Evolutionary conservation across 2,797 vertebrate species (phyloP), one percentile per base, ranked within the genome.

Genomic region (Brachymystax lenok): DNA sequence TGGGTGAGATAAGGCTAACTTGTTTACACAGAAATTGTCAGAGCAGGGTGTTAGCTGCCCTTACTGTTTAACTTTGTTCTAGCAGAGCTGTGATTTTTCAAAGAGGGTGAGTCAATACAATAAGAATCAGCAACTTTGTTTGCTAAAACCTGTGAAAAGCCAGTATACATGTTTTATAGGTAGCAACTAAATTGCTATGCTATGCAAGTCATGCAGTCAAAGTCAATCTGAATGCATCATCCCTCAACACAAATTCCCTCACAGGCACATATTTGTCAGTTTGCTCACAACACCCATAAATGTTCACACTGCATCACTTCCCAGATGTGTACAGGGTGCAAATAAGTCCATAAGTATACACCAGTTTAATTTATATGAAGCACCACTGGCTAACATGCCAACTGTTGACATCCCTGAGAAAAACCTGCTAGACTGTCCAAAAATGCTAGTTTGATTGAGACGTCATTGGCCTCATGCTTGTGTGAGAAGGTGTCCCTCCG

Each of bases 11-110:
- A 21, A 70, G 69, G 12, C n/a, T 10, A 70, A 40, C 16, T 46
- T 46, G 69, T 70, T 50, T 70, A 70, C 69, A 51, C 33, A 46
- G 19, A 46, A 68, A 30, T 35, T 3, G 66, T 30, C 66, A 68
- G 17, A 69, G 67, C 67, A 63, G 21, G 21, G 24, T 24, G 59
- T 24, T 12, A 63, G 17, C 14, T 24, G 59, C 24, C 21, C n/a
- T 21, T 6, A 61, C 13, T 67, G 13, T 67, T 30, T 28, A 33
- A 30, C 27, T 67, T 5, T 67, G 56, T 21, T 21, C 56, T 61
- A 21, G 56, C 56, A 21, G 6, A 21, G 56, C 12, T 10, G n/a
- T 21, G n/a, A 61, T 61, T 56, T 61, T 61, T 61, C 10, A 19
- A 17, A 56, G 7, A 21, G 1, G 56, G 56, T 21, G 56, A 56